These are phyloP conservation scores for Spilarctia lutea DNA, from an alignment of 2,888 invertebrate species.

Conservation along the genomic window DNA sequence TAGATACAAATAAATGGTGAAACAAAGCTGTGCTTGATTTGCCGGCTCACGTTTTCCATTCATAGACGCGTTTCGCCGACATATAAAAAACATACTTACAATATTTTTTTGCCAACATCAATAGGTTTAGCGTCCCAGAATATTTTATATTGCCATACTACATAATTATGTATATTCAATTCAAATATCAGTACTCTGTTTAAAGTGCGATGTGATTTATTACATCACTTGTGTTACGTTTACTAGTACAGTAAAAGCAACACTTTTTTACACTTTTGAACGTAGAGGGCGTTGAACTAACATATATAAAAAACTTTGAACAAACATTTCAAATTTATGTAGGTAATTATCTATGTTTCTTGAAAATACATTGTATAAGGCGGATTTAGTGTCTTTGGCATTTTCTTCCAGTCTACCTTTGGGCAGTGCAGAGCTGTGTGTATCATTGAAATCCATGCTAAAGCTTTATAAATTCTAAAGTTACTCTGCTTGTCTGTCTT, in stretches of 20 bases:
- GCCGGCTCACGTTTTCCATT: slow-evolving; percentile 56
- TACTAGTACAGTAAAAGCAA: neutral
- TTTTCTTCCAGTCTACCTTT: too few species aligned
- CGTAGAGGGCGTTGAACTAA: neutral
- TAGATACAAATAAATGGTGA: slow-evolving; percentile 43
- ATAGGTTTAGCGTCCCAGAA: slow-evolving; percentile 54
- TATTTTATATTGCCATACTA: slow-evolving; percentile 43
- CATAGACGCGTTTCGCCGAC: slow-evolving; percentile 38
- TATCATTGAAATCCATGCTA: too few species aligned
- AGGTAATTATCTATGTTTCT: too few species aligned
- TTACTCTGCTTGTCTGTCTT: too few species aligned
- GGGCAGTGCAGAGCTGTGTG: too few species aligned
- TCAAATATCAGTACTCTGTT: slow-evolving; percentile 12
- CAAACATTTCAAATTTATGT: too few species aligned
- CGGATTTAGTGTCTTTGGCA: too few species aligned
- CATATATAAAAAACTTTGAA: neutral
- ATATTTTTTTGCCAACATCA: slow-evolving; percentile 53
- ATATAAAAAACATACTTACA: slow-evolving; percentile 54
- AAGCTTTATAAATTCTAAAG: too few species aligned
- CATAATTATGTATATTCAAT: slow-evolving; percentile 21
- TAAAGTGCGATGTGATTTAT: slow-evolving; percentile 9
- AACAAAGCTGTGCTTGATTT: slow-evolving; percentile 61
- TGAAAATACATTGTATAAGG: too few species aligned
- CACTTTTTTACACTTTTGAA: neutral
- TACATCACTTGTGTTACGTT: neutral